Evolutionary conservation across 2,113 vertebrate genomes (phyloP), one percentile per base, ranked within the genome.

Genomic region (Boleophthalmus pectinirostris): DNA sequence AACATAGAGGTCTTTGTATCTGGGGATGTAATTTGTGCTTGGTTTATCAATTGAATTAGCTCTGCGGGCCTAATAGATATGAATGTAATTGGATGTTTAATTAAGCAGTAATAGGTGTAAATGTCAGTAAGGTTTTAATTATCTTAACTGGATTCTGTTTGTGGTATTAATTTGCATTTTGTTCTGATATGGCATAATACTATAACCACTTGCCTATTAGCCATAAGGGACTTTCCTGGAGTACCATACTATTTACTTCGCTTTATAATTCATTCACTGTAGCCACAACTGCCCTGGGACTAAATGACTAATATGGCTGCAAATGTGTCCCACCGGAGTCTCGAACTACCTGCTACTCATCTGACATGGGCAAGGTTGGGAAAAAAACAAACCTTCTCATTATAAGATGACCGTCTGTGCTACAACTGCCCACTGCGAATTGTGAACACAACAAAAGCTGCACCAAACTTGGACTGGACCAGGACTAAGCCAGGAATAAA

Each of bases 21-120:
- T 24, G 45, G 13, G 38, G 72, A 77, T 73, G 75, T 51, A 64
- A 70, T 84, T 82, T 79, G 72, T 66, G 69, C 23, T 78, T 57
- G 49, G 67, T 45, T 54, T 73, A 73, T 71, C 57, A 65, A 35
- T 47, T 73, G 70, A 67, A 70, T 83, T 80, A 71, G 49, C 72
- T 57, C 65, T 8, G 64, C 69, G 21, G 69, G 64, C 69, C 71
- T 25, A 35, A 63, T 33, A 33, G 60, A 74, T 81, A 46, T 57
- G 14, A 70, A 35, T 63, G 35, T 69, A 25, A 38, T 29, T 21
- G 54, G 65, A 46, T 57, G 56, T 73, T 66, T 66, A 82, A 80
- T 85, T 72, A 82, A 46, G 64, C n/a, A 12, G 20, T 23, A 38
- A 43, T n/a, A 38, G 65, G 67, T 70, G 65, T 69, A 70, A 70